Conservation (phyloP, 2,888 invertebrate species). For the Plutella xylostella region DNA sequence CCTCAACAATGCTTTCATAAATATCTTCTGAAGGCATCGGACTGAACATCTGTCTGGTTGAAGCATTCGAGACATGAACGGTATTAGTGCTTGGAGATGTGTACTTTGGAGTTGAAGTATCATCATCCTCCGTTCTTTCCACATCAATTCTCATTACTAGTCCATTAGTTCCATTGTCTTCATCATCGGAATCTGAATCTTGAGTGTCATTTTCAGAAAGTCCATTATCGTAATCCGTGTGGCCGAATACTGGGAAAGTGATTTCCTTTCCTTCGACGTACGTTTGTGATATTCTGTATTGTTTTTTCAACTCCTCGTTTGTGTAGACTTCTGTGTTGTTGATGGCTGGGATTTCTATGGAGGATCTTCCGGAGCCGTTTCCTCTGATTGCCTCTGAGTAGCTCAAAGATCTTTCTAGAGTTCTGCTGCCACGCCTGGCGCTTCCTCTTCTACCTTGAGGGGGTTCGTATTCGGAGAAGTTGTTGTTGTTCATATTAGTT, state of each 20-base stretch:
- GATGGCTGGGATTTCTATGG: constrained; percentile 53
- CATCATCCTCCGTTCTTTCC: constrained; percentile 23
- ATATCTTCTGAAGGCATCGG: constrained; percentile 27
- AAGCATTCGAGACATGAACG: constrained; percentile 35
- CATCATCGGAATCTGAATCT: constrained; percentile 38
- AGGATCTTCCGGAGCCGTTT: constrained; percentile 40
- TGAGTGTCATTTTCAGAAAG: constrained; percentile 24
- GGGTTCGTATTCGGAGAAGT: no score
- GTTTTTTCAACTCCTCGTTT: constrained; percentile 55
- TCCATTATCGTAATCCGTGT: constrained; percentile 32
- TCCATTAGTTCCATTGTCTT: constrained; percentile 31
- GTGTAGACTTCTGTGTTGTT: constrained; percentile 50
- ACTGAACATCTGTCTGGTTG: constrained; percentile 36
- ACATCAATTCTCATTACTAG: constrained; percentile 54
- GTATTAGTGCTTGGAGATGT: constrained; percentile 26
- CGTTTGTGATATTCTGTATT: constrained; percentile 53
- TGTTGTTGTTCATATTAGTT: no score
- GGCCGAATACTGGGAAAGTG: constrained; percentile 31
- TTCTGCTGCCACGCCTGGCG: no score
- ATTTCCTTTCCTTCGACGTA: constrained; percentile 61
- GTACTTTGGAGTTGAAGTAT: constrained; percentile 35
- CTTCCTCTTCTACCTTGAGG: no score
- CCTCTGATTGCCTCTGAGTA: constrained; percentile 57
- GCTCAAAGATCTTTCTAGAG: constrained; percentile 51
- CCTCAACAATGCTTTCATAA: constrained; percentile 41